Evolutionary conservation across 1,140 invertebrate species (phyloP).

Genomic region (Oncopeltus fasciatus): DNA sequence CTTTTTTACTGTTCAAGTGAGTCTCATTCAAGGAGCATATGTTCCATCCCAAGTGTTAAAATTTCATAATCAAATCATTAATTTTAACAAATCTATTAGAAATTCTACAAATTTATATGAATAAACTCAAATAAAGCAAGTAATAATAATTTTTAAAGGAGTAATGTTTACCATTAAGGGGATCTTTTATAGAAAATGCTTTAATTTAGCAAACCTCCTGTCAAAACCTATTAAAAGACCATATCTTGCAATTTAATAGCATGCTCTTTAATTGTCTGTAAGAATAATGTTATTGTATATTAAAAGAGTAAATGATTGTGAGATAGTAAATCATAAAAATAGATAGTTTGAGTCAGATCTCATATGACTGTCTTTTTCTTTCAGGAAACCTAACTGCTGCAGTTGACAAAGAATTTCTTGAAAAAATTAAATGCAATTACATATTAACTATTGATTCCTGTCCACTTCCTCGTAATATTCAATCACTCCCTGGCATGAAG

Average conservation of each 20-base stretch:
- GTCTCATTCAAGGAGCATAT: no score
- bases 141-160: no score
- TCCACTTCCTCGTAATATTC: slow-evolving; percentile 56
- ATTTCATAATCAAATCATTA: no score
- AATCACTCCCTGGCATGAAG: slow-evolving; percentile 45
- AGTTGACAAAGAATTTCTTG: slow-evolving; percentile 49
- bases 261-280: background rate
- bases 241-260: background rate
- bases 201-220: background rate
- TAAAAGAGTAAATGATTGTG: background rate
- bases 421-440: slow-evolving; percentile 49
- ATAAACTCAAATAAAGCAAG: no score
- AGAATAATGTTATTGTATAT: background rate
- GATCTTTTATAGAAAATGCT: background rate
- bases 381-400: slow-evolving; percentile 64
- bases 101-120: no score
- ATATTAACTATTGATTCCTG: slow-evolving; percentile 70
- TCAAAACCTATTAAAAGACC: background rate
- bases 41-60: no score
- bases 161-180: no score
- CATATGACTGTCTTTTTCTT: background rate
- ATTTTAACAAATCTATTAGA: no score
- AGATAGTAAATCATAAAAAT: background rate
- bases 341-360: background rate
- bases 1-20: no score